phyloP scores from a whole-genome alignment of 2,113 vertebrate genomes.

The Cavia aperea region DNA sequence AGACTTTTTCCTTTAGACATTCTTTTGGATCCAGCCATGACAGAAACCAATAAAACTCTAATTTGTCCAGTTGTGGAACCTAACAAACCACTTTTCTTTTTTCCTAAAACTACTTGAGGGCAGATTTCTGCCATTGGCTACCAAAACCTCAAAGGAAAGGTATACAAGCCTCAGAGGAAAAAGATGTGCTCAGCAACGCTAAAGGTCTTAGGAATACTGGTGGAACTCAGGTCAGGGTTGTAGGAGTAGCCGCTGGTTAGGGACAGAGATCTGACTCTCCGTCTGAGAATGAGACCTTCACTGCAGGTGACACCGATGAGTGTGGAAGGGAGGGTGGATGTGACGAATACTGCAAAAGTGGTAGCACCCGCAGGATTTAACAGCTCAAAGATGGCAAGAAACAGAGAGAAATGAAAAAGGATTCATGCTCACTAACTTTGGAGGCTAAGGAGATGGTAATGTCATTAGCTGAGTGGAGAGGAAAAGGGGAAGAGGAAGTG shows the following conservation, averaged over 20 bases:
- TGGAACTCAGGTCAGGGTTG: background rate
- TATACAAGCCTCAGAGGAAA: background rate
- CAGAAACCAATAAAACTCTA: background rate
- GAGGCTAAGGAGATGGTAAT: constrained; percentile 37
- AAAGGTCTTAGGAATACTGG: background rate
- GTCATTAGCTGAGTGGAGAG: constrained; percentile 27
- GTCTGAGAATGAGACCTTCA: background rate
- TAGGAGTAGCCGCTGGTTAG: background rate
- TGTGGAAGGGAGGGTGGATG: background rate
- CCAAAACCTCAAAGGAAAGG: background rate
- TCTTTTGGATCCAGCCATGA: background rate
- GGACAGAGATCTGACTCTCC: background rate
- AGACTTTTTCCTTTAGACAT: background rate
- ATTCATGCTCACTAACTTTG: constrained; percentile 41
- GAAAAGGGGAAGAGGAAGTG: constrained; percentile 55
- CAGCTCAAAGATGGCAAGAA: background rate
- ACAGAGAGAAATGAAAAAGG: constrained; percentile 43
- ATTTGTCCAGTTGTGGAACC: background rate
- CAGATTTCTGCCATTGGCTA: background rate
- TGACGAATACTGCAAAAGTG: background rate
- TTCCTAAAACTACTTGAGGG: background rate
- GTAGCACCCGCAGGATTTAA: background rate
- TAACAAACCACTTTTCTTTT: background rate
- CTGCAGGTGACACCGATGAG: background rate
- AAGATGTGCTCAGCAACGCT: background rate